Conservation (phyloP, 2,797 vertebrate genomes). For the Falco berigora region DNA sequence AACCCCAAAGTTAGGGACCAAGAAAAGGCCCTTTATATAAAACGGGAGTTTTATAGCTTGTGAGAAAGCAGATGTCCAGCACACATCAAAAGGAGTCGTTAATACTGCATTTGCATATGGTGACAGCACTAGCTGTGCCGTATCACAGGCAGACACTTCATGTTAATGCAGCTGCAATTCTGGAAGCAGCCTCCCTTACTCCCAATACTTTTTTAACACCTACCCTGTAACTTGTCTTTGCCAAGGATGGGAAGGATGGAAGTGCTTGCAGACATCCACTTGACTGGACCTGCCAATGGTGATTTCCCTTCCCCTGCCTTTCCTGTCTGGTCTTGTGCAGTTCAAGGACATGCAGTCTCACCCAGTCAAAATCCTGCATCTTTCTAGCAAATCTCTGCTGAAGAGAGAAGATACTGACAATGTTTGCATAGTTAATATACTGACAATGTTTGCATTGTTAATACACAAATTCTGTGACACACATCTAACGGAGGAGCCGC, state of each 20-base stretch:
- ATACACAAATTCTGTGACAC: not conserved
- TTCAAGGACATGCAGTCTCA: not conserved
- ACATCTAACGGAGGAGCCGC: not conserved
- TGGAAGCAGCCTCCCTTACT: not conserved
- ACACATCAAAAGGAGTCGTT: not conserved
- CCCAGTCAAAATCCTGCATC: not conserved
- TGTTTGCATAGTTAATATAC: not conserved
- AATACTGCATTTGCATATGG: not conserved
- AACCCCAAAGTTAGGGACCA: not conserved
- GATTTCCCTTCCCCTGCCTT: not conserved
- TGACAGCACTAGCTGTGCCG: not conserved
- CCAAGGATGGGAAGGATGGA: not conserved
- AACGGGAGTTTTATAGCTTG: not conserved
- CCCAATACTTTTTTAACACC: not conserved
- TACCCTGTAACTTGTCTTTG: not conserved
- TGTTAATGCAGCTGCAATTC: not conserved
- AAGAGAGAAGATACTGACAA: not conserved
- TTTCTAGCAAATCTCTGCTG: not conserved
- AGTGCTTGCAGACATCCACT: not conserved
- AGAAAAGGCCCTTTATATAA: not conserved
- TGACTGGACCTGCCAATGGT: not conserved
- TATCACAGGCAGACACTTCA: not conserved
- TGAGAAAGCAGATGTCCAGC: not conserved
- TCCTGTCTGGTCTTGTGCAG: not conserved
- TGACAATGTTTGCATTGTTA: not conserved